A percentile compares a stretch with the other conserved stretches of the same genome.
phyloP scores from a whole-genome alignment of 2,797 vertebrate genomes.

The Podargus strigoides region DNA sequence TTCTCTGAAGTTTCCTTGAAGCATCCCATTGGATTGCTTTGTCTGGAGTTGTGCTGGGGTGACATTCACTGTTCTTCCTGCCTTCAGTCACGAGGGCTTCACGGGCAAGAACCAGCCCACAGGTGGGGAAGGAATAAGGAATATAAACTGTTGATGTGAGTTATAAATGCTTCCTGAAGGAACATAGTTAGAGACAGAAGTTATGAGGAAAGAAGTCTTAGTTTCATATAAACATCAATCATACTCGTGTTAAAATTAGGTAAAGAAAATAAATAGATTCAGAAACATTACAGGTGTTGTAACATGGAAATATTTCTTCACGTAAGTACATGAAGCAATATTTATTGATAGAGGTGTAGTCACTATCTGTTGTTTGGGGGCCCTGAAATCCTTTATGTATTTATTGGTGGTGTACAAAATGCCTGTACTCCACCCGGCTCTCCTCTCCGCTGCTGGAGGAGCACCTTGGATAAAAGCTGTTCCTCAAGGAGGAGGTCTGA shows the following conservation, averaged over 20 bases:
- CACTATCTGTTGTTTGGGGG: not conserved
- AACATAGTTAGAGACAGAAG: not conserved
- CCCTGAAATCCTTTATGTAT: not conserved
- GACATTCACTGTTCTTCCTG: not conserved
- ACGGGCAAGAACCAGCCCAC: not conserved
- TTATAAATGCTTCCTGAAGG: not conserved
- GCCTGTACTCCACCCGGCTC: not conserved
- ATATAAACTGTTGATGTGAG: not conserved
- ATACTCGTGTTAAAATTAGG: not conserved
- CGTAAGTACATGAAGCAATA: not conserved
- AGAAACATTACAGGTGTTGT: not conserved
- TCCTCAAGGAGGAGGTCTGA: not conserved
- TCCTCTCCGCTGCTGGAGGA: not conserved
- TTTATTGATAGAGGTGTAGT: not conserved
- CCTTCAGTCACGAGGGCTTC: not conserved
- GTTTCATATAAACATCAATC: not conserved
- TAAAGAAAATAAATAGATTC: not conserved
- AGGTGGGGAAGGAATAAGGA: not conserved
- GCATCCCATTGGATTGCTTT: not conserved
- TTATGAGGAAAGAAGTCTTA: not conserved
- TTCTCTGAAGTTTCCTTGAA: not conserved
- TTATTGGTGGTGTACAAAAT: not conserved
- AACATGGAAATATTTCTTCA: not conserved
- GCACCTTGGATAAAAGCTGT: not conserved
- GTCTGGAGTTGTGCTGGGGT: not conserved